Evolutionary conservation across 2,888 invertebrate genomes (phyloP), one percentile per base, ranked within the genome.

Genomic region (Aleiodes testaceus): DNA sequence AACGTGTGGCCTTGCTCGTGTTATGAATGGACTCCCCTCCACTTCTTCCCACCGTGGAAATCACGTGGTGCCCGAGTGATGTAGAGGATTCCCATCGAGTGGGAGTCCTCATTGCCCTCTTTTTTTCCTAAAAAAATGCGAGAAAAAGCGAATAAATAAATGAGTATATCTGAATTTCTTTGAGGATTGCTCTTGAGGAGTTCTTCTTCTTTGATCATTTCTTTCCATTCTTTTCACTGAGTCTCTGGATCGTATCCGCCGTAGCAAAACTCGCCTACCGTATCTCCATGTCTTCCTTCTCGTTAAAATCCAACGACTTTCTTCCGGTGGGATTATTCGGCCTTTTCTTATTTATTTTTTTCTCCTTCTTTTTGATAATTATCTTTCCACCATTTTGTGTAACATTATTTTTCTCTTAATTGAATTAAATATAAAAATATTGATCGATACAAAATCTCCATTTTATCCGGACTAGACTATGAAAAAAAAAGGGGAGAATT

Each of bases 281-380:
- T 72, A 72, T 72, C 72, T 72, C 72, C 72, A 67, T 53, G 67
- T 72, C 72, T 72, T 72, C 67, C 67, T 68, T 72, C 72, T 72
- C 72, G 72, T 72, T 72, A 72, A 72, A 72, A 72, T 67, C 64
- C 72, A 72, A 72, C 72, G 72, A 68, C 72, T 72, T 63, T 68
- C 72, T 67, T 72, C 72, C 72, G 72, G 72, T 72, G 63, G 30
- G 45, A 63, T 63, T 63, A 63, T 63, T 63, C 47, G 45, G 26
- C 42, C 22, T 67, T 7, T 53, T 66, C 50, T 52, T 16, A 0
- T 26, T 26, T 26, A 5, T 26, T 2, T 26, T 26, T 26, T 26
- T 67, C 2, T 53, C 42, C 50, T 52, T 36, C 45, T 12, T 12
- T 59, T 30, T 26, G 66, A 66, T 66, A 66, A 66, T 16, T 53